These are phyloP conservation scores for Pentalonia nigronervosa DNA, from an alignment of 1,140 invertebrate species.

Conservation along the genomic window DNA sequence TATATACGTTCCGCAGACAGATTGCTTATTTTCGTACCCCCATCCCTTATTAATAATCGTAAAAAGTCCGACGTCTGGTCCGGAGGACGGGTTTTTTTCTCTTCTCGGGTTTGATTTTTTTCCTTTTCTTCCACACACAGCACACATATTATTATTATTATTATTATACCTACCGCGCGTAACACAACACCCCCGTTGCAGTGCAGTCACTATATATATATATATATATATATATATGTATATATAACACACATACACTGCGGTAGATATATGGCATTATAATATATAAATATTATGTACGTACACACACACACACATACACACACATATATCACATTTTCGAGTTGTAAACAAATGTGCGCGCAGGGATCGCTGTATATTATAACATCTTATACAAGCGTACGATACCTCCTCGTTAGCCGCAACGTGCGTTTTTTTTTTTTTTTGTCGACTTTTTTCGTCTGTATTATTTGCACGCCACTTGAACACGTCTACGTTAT, in stretches of 20 bases:
- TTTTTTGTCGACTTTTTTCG: not conserved
- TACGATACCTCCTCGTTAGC: constrained; percentile 2
- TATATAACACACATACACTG: not conserved
- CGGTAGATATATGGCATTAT: not conserved
- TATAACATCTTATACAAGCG: not conserved
- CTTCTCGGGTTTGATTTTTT: not conserved
- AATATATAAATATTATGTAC: not conserved
- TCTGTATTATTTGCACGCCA: constrained; percentile 33
- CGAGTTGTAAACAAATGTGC: constrained; percentile 48
- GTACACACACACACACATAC: not conserved
- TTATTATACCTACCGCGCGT: not conserved
- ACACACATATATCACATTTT: not conserved
- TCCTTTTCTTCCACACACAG: not conserved
- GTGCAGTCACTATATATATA: no score
- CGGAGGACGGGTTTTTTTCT: constrained; percentile 37
- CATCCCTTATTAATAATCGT: constrained; percentile 51
- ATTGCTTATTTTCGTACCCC: constrained; percentile 58
- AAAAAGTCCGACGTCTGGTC: constrained; percentile 52
- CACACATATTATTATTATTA: no score
- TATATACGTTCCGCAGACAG: constrained; percentile 41
- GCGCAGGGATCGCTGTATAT: not conserved
- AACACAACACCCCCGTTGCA: constrained; percentile 23
- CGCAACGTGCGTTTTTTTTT: constrained; percentile 26
- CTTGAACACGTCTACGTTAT: constrained; percentile 35
- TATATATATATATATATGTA: no score